Conservation (phyloP, 2,797 vertebrate genomes). For the Cheirogaleus major region DNA sequence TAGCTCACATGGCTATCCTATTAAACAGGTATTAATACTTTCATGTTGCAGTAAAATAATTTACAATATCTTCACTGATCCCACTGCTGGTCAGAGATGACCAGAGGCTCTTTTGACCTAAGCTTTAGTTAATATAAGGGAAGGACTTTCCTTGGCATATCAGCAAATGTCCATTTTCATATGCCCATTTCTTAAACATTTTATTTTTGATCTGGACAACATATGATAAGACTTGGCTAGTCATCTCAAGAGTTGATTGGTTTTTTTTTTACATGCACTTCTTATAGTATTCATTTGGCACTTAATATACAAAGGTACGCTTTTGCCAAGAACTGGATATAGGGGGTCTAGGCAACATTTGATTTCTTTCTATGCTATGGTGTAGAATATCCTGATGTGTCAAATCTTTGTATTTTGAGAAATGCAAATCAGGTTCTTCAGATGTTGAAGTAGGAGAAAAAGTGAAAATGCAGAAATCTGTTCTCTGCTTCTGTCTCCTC, state of each 20-base stretch:
- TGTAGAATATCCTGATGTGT: not conserved
- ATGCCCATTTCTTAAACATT: not conserved
- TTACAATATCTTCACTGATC: not conserved
- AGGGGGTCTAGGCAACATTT: not conserved
- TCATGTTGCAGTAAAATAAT: not conserved
- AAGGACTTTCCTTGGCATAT: not conserved
- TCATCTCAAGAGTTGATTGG: not conserved
- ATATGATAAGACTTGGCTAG: conserved; percentile 10
- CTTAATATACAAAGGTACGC: not conserved
- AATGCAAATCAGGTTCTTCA: not conserved
- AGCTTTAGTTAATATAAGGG: not conserved
- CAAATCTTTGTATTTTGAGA: not conserved
- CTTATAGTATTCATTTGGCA: not conserved
- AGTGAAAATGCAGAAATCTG: not conserved
- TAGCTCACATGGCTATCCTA: not conserved
- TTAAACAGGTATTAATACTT: not conserved
- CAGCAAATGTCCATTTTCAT: not conserved
- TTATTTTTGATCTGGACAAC: conserved; percentile 2
- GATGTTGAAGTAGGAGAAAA: not conserved
- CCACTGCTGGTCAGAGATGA: not conserved
- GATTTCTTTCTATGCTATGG: not conserved
- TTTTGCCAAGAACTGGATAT: not conserved
- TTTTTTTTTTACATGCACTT: not conserved
- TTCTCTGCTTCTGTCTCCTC: not conserved
- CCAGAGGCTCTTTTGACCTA: not conserved